Conservation (phyloP, 2,888 invertebrate species). For the Catocala sponsa region DNA sequence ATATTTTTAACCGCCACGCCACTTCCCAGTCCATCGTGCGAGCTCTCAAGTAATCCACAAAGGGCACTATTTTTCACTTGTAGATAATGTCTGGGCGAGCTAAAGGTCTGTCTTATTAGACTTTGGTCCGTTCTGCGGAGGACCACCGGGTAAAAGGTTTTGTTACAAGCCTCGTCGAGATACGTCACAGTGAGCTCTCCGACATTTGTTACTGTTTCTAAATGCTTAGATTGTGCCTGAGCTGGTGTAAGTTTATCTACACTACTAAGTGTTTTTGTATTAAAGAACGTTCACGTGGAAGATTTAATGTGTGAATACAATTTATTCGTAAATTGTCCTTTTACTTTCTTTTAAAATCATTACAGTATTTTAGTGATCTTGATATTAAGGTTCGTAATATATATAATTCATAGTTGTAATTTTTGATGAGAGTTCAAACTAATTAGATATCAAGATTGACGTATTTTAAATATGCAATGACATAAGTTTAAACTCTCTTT, state of each 20-base stretch:
- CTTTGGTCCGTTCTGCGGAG: conserved; percentile 66
- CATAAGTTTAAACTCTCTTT: no score
- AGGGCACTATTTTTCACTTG: conserved; percentile 80
- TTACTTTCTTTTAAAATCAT: no score
- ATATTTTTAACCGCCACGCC: conserved; percentile 40
- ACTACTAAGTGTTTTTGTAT: conserved; percentile 17
- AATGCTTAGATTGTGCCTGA: conserved; percentile 57
- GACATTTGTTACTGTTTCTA: conserved; percentile 78
- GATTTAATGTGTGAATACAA: no score
- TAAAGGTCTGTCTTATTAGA: conserved; percentile 82
- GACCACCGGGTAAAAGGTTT: conserved; percentile 80
- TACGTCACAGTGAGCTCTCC: conserved; percentile 69
- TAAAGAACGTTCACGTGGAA: no score
- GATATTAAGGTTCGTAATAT: no score
- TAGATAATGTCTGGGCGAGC: conserved; percentile 80
- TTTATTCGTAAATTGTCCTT: no score
- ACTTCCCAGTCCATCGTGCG: conserved; percentile 49
- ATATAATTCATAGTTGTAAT: no score
- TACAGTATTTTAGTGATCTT: no score
- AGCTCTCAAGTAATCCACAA: conserved; percentile 67
- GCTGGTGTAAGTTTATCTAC: conserved; percentile 30
- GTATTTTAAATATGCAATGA: no score
- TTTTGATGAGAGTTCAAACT: no score
- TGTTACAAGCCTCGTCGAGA: conserved; percentile 63
- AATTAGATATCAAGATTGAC: no score